Conservation (phyloP, 1,140 invertebrate species). For the Himalopsyche phryganea region DNA sequence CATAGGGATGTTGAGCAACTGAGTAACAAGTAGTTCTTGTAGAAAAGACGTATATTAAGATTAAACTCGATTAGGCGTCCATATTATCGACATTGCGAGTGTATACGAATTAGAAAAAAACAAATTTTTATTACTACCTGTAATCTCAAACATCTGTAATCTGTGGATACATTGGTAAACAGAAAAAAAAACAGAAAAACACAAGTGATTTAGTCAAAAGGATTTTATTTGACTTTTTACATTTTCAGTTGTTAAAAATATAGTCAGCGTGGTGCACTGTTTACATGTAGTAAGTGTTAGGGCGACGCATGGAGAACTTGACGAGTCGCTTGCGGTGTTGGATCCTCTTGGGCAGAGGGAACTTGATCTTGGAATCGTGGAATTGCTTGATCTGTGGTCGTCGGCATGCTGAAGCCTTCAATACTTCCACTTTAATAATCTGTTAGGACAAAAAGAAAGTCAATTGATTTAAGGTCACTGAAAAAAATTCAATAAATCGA, state of each 20-base stretch:
- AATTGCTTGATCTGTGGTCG: constrained; percentile 96
- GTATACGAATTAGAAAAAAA: too few species aligned
- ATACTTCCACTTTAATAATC: constrained; percentile 95
- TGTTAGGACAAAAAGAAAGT: constrained; percentile 48
- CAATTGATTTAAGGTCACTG: background rate
- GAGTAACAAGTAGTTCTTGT: too few species aligned
- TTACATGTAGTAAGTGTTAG: constrained; percentile 91
- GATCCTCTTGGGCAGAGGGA: constrained; percentile 94
- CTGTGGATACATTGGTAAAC: too few species aligned
- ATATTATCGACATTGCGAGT: too few species aligned
- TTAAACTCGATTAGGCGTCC: too few species aligned
- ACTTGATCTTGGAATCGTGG: constrained; percentile 93
- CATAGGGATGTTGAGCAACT: too few species aligned
- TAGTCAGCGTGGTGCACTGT: background rate
- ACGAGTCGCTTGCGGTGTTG: constrained; percentile 76
- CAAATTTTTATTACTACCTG: too few species aligned
- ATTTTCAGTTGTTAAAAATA: constrained; percentile 1
- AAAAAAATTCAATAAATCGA: too few species aligned
- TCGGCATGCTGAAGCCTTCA: constrained; percentile 83
- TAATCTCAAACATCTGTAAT: too few species aligned
- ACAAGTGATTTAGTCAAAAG: background rate
- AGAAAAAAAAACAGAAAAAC: too few species aligned
- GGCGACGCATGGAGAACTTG: constrained; percentile 82
- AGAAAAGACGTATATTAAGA: too few species aligned
- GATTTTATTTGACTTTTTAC: background rate